These are phyloP conservation scores for Dasypolia templi DNA, from an alignment of 2,888 invertebrate species.

Conservation along the genomic window DNA sequence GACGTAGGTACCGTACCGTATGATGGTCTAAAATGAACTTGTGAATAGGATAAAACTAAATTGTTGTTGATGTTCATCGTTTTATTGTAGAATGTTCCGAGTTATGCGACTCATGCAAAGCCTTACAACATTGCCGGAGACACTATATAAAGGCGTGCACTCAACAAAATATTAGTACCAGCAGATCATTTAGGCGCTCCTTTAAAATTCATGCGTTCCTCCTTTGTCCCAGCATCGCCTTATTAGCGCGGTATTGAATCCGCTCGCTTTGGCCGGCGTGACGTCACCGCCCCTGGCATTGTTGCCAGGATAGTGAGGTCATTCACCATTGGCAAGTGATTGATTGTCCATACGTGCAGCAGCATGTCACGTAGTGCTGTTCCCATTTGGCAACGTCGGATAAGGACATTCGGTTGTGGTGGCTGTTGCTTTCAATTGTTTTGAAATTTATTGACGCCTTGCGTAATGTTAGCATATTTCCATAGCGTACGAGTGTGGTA, in stretches of 20 bases:
- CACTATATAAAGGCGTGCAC: constrained; percentile 32
- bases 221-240: constrained; percentile 65
- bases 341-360: constrained; percentile 79
- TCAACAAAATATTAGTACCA: constrained; percentile 54
- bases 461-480: constrained; percentile 60
- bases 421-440: constrained; percentile 69
- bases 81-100: background rate
- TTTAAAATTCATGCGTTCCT: constrained; percentile 59
- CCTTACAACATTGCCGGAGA: constrained; percentile 16
- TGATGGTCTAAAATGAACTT: background rate
- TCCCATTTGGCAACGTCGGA: constrained; percentile 69
- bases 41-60: background rate
- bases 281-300: constrained; percentile 74
- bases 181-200: constrained; percentile 60
- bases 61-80: background rate
- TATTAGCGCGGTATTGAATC: constrained; percentile 67
- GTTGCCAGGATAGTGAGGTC: constrained; percentile 79
- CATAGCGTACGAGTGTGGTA: constrained; percentile 52
- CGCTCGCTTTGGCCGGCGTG: constrained; percentile 65
- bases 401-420: constrained; percentile 68
- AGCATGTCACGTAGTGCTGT: constrained; percentile 61
- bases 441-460: constrained; percentile 66
- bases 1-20: background rate
- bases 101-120: background rate
- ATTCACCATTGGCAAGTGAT: constrained; percentile 80